phyloP scores from a whole-genome alignment of 2,797 vertebrate species.

The Peromyscus eremicus region DNA sequence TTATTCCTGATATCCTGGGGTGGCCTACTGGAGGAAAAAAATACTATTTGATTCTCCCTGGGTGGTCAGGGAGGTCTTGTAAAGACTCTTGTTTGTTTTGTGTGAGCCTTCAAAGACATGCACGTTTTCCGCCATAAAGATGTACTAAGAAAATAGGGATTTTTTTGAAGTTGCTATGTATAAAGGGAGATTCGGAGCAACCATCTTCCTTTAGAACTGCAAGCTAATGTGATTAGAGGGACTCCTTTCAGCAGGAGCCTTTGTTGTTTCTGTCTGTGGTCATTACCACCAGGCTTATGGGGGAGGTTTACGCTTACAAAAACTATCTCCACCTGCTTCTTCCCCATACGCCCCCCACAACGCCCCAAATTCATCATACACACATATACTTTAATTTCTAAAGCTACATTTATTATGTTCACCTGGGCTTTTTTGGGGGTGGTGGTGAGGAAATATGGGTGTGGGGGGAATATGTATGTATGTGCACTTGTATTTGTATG shows the following conservation, averaged over 20 bases:
- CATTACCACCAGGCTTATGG: background rate
- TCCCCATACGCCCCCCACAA: background rate
- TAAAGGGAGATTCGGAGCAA: conserved; percentile 80
- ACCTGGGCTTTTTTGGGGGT: background rate
- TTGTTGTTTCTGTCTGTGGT: conserved; percentile 73
- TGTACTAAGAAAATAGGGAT: conserved; percentile 85
- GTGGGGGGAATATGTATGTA: background rate
- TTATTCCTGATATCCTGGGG: conserved; percentile 77
- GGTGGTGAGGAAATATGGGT: background rate
- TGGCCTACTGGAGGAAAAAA: conserved; percentile 84
- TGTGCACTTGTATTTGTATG: background rate
- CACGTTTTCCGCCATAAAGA: conserved; percentile 84
- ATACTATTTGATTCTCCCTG: conserved; percentile 86
- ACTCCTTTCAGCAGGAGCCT: conserved; percentile 62
- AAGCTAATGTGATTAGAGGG: conserved; percentile 70
- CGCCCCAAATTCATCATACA: background rate
- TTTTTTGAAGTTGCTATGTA: conserved; percentile 84
- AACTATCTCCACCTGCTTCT: conserved; percentile 1
- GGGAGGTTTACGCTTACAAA: conserved; percentile 32
- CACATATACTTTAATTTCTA: conserved; percentile 44
- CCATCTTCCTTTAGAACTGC: conserved; percentile 74
- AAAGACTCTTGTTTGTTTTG: conserved; percentile 89
- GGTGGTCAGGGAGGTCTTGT: conserved; percentile 88
- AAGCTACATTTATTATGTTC: background rate
- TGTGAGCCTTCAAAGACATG: conserved; percentile 87